A percentile compares a stretch with the other conserved stretches of the same genome.
Evolutionary conservation across 2,888 invertebrate species (phyloP).

Genomic region (Rhamnusium bicolor): DNA sequence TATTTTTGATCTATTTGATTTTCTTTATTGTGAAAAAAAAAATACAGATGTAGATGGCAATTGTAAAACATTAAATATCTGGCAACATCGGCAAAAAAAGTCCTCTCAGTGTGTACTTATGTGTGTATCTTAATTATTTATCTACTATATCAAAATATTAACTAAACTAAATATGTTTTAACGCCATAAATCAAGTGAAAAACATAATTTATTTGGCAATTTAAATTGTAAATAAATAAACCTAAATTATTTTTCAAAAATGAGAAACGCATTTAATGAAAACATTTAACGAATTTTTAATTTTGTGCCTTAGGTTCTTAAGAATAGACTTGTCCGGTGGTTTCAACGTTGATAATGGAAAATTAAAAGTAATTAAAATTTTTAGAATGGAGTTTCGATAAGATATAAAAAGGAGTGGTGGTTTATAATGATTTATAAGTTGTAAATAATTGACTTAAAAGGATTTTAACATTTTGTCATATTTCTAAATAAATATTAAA

Average conservation of each 20-base stretch:
- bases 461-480: constrained; percentile 8
- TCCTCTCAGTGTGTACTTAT: too few relatives aligned
- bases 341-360: too few relatives aligned
- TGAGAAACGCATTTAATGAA: not conserved
- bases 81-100: too few relatives aligned
- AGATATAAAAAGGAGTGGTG: not conserved
- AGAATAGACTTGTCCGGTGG: too few relatives aligned
- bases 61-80: too few relatives aligned
- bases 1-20: too few relatives aligned
- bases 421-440: not conserved
- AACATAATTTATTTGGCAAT: not conserved
- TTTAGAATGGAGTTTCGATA: not conserved
- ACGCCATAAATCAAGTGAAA: not conserved
- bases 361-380: too few relatives aligned
- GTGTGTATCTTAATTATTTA: too few relatives aligned
- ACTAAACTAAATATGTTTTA: not conserved
- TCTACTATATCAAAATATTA: not conserved
- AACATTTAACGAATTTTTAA: too few relatives aligned
- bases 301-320: too few relatives aligned
- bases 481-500: not conserved
- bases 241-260: not conserved
- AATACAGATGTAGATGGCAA: too few relatives aligned
- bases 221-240: not conserved
- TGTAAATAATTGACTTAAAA: not conserved
- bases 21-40: too few relatives aligned